Evolutionary conservation across 2,888 invertebrate genomes (phyloP).

Genomic region (Girardia tigrina): DNA sequence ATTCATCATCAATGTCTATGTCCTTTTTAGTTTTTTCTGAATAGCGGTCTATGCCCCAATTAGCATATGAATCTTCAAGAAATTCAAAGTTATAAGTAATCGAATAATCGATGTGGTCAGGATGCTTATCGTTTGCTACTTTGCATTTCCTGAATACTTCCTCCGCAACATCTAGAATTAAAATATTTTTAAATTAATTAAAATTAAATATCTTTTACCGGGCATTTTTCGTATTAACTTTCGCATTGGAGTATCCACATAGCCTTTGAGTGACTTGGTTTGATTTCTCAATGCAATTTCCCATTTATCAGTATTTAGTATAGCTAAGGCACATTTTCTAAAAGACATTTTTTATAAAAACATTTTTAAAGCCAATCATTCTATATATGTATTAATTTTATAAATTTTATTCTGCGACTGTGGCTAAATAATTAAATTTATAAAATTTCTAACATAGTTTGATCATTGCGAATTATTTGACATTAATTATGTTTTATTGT

Average conservation of each 20-base stretch:
- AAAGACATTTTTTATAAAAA: slow-evolving; percentile 28
- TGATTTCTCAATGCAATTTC: slow-evolving; percentile 49
- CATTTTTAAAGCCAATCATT: not conserved
- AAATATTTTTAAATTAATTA: slow-evolving; percentile 11
- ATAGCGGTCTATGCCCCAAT: slow-evolving; percentile 41
- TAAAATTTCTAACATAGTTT: not conserved
- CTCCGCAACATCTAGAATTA: slow-evolving; percentile 45
- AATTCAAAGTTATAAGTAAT: slow-evolving; percentile 52
- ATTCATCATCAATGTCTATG: not conserved
- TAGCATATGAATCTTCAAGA: slow-evolving; percentile 52
- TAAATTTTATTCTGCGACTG: too few relatives aligned
- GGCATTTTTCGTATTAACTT: slow-evolving; percentile 53
- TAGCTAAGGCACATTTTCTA: slow-evolving; percentile 50
- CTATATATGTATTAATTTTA: not conserved
- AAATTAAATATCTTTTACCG: slow-evolving; percentile 41
- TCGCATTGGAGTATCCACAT: slow-evolving; percentile 51
- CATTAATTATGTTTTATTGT: not conserved
- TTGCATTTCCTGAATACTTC: slow-evolving; percentile 46
- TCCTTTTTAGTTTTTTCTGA: not conserved
- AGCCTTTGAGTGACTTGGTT: slow-evolving; percentile 41
- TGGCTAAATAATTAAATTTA: too few relatives aligned
- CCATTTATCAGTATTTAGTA: slow-evolving; percentile 50
- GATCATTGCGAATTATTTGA: not conserved
- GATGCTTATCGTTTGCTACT: slow-evolving; percentile 41
- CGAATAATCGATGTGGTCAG: slow-evolving; percentile 39